Percentiles rank a stretch among this genome's conserved stretches.
Conservation (phyloP, 2,113 vertebrate genomes). For the Grammomys surdaster region DNA sequence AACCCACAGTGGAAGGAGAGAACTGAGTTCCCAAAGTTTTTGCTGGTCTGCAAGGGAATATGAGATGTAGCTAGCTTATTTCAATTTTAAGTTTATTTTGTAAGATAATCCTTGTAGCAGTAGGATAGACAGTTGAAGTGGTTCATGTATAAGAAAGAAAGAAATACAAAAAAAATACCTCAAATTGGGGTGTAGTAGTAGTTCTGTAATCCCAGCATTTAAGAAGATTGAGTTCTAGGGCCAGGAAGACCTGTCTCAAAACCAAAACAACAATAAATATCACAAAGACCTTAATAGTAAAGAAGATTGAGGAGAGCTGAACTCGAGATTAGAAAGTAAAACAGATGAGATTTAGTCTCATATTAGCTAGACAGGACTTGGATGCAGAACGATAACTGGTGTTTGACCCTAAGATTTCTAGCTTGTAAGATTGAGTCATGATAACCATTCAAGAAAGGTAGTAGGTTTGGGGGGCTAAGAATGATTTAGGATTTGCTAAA, state of each 20-base stretch:
- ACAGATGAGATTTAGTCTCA: conserved; percentile 12
- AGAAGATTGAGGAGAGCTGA: not conserved
- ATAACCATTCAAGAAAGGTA: conserved; percentile 16
- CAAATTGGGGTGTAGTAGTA: not conserved
- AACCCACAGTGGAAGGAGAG: not conserved
- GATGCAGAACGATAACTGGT: conserved; percentile 11
- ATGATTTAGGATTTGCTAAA: conserved; percentile 34
- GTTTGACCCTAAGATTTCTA: not conserved
- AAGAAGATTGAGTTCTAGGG: not conserved
- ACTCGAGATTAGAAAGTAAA: conserved; percentile 54
- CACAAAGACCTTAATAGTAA: conserved; percentile 14
- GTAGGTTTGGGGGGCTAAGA: not conserved
- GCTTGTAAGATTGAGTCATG: conserved; percentile 7
- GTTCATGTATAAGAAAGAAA: conserved; percentile 4
- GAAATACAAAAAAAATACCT: not conserved
- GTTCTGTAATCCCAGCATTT: not conserved
- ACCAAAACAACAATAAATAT: not conserved
- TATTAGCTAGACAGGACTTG: not conserved
- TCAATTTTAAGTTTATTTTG: conserved; percentile 65
- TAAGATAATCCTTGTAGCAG: conserved; percentile 43
- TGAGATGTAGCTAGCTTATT: conserved; percentile 15
- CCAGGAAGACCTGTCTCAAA: not conserved
- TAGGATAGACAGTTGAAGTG: conserved; percentile 48
- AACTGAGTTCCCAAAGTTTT: not conserved
- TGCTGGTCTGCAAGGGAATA: not conserved